phyloP scores from a whole-genome alignment of 2,797 vertebrate genomes.

The Pseudochirops corinnae region DNA sequence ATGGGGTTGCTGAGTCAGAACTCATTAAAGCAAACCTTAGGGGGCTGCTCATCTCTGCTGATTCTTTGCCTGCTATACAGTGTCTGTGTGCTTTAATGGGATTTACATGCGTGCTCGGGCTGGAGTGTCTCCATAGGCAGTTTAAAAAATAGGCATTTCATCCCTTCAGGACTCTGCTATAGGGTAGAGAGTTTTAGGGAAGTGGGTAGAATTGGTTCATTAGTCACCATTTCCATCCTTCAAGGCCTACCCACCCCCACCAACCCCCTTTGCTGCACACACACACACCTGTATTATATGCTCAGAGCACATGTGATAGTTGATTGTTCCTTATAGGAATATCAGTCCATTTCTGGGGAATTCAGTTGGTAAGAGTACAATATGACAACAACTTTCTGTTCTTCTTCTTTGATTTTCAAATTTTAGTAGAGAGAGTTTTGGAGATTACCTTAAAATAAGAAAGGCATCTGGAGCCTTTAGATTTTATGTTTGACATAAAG shows the following conservation, averaged over 20 bases:
- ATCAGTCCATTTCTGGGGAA: conserved; percentile 14
- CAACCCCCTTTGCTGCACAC: conserved; percentile 33
- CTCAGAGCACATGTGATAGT: conserved; percentile 38
- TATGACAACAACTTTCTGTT: neutral
- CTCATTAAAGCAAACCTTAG: conserved; percentile 60
- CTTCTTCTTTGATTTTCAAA: conserved; percentile 2
- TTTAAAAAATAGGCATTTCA: conserved; percentile 70
- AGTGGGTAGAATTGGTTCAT: conserved; percentile 56
- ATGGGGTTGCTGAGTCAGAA: conserved; percentile 63
- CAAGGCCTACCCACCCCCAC: neutral
- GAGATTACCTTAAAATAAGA: conserved; percentile 11
- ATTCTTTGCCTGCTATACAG: neutral
- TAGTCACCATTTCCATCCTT: conserved; percentile 65
- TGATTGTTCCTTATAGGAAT: conserved; percentile 62
- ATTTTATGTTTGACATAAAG: conserved; percentile 1
- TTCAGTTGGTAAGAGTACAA: conserved; percentile 33
- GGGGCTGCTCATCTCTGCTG: conserved; percentile 19
- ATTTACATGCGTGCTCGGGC: conserved; percentile 47
- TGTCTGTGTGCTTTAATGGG: conserved; percentile 63
- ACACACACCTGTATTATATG: conserved; percentile 25
- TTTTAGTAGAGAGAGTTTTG: conserved; percentile 1
- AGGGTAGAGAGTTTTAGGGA: conserved; percentile 43
- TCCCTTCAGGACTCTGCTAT: conserved; percentile 35
- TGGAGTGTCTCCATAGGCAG: conserved; percentile 56
- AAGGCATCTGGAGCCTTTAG: conserved; percentile 2